Percentiles rank a stretch among this genome's conserved stretches.
Conservation (phyloP, 2,888 invertebrate genomes). For the Deladenus siricidicola region DNA sequence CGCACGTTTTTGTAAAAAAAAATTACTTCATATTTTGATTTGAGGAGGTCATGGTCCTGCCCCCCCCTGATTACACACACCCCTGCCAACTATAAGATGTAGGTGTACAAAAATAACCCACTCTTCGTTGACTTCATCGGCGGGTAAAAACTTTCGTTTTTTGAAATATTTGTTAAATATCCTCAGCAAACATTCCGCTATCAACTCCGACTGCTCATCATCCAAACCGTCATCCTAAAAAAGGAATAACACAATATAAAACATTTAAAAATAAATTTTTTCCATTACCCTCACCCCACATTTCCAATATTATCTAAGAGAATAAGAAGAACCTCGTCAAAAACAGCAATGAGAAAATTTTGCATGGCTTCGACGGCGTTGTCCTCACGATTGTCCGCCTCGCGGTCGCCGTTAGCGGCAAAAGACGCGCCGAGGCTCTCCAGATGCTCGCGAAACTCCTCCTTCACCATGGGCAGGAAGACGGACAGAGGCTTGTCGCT, state of each 20-base stretch:
- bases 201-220: constrained; percentile 26
- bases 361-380: constrained; percentile 14
- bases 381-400: neutral
- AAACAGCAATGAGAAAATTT: constrained; percentile 13
- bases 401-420: no score
- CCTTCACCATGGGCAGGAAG: constrained; percentile 14
- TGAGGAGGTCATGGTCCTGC: no score
- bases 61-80: no score
- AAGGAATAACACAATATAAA: neutral
- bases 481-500: constrained; percentile 5
- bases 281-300: neutral
- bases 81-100: no score
- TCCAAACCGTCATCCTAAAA: constrained; percentile 34
- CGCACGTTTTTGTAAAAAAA: no score
- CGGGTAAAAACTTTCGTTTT: constrained; percentile 11
- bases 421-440: constrained; percentile 14
- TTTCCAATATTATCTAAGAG: neutral
- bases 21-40: no score
- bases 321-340: constrained; percentile 15
- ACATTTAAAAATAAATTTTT: neutral
- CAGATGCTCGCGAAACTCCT: constrained; percentile 17
- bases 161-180: constrained; percentile 18
- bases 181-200: constrained; percentile 19
- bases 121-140: constrained; percentile 11
- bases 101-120: neutral